Percentiles rank a stretch among this genome's conserved stretches.
phyloP scores from a whole-genome alignment of 2,888 invertebrate species.

The Uropetala carovei region DNA sequence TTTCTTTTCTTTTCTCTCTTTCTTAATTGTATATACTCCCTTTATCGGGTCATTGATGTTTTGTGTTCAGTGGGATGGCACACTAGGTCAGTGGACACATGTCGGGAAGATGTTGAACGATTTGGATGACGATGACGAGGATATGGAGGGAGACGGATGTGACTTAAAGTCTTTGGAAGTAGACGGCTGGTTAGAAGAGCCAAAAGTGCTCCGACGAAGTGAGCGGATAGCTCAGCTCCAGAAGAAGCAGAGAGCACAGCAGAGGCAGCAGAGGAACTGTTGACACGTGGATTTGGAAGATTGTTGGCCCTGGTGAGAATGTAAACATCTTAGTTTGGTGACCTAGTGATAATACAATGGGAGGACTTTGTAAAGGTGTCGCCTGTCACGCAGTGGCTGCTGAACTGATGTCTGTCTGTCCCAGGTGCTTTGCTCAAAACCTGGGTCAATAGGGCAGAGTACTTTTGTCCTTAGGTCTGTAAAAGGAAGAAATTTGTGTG shows the following conservation, averaged over 20 bases:
- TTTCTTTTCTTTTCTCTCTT: neutral
- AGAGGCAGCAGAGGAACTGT: constrained; percentile 61
- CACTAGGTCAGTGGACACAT: constrained; percentile 73
- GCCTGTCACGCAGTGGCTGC: constrained; percentile 43
- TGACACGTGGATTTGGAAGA: constrained; percentile 43
- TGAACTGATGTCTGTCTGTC: neutral
- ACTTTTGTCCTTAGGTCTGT: neutral
- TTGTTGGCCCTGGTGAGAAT: constrained; percentile 48
- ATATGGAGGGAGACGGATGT: constrained; percentile 23
- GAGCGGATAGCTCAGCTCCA: constrained; percentile 70
- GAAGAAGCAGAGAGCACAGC: constrained; percentile 70
- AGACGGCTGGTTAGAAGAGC: constrained; percentile 56
- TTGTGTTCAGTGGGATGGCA: constrained; percentile 74
- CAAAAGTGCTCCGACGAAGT: constrained; percentile 70
- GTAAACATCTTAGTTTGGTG: constrained; percentile 36
- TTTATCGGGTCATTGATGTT: neutral
- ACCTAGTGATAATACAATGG: constrained; percentile 42
- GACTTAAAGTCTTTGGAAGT: constrained; percentile 69
- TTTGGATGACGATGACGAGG: constrained; percentile 57
- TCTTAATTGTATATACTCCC: neutral
- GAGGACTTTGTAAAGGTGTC: constrained; percentile 16
- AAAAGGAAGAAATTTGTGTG: constrained; percentile 15
- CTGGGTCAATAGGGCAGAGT: neutral
- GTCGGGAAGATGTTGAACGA: constrained; percentile 67
- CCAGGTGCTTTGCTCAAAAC: constrained; percentile 56